phyloP scores from a whole-genome alignment of 2,113 vertebrate species.

The Myocastor coypus region DNA sequence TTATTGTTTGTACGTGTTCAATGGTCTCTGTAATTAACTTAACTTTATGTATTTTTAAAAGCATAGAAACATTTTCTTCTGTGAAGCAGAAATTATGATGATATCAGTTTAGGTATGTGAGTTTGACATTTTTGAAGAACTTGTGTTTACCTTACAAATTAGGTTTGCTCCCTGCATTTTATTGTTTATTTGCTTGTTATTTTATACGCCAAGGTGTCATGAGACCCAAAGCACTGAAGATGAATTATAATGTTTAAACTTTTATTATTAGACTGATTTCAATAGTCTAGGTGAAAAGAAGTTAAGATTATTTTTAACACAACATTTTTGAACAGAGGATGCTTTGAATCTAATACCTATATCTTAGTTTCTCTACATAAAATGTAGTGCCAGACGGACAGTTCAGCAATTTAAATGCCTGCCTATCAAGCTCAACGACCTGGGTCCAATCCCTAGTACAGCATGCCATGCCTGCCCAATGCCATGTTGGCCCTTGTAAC shows the following conservation, averaged over 20 bases:
- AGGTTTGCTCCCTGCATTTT: not conserved
- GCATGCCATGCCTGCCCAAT: too few species aligned
- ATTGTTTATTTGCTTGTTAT: not conserved
- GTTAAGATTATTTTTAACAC: constrained; percentile 48
- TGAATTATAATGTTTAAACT: constrained; percentile 65
- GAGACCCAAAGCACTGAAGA: constrained; percentile 50
- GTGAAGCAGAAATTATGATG: not conserved
- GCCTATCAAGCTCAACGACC: too few species aligned
- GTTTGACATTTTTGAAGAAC: not conserved
- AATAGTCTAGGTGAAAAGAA: constrained; percentile 50
- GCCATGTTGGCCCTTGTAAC: too few species aligned
- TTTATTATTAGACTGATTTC: constrained; percentile 60
- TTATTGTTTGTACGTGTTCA: not conserved
- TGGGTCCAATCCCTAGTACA: too few species aligned
- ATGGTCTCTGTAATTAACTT: not conserved
- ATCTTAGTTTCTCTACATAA: not conserved
- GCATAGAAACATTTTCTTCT: not conserved
- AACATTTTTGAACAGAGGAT: not conserved
- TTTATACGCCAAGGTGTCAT: constrained; percentile 38
- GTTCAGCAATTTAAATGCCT: too few species aligned
- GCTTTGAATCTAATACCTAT: not conserved
- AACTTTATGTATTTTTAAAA: not conserved
- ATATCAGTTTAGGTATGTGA: not conserved
- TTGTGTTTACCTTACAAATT: constrained; percentile 55
- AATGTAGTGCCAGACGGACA: too few species aligned